A percentile compares a stretch with the other conserved stretches of the same genome.
Evolutionary conservation across 2,113 vertebrate species (phyloP).

Genomic region (Pseudorectes ferrugineus): DNA sequence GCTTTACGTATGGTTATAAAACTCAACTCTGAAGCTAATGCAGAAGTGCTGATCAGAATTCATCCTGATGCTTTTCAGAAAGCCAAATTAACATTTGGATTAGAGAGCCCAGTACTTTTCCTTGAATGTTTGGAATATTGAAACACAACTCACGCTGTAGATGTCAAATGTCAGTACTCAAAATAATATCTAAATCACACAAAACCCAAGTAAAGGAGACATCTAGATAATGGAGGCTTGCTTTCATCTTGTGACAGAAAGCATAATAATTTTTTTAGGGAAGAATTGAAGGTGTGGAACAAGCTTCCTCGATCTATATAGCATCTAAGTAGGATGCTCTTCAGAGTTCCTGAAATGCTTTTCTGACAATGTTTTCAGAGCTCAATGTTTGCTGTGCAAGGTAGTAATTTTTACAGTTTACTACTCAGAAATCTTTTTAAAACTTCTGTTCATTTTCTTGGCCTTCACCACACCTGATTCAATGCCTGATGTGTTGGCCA

Average conservation of each 20-base stretch:
- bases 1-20: background rate
- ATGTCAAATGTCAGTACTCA: background rate
- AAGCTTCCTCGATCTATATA: background rate
- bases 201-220: background rate
- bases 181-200: background rate
- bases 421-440: background rate
- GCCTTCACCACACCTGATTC: background rate
- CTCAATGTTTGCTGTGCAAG: background rate
- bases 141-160: background rate
- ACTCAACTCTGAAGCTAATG: background rate
- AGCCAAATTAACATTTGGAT: slow-evolving; percentile 17
- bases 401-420: background rate
- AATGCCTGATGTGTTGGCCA: background rate
- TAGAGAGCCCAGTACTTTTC: background rate
- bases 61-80: background rate
- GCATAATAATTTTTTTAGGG: background rate
- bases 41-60: background rate
- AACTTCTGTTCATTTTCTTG: background rate
- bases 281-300: background rate
- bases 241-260: background rate
- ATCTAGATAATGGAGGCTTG: background rate
- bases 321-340: background rate
- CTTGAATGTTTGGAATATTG: background rate
- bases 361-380: background rate
- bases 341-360: background rate